Evolutionary conservation across 2,888 invertebrate genomes (phyloP).

Genomic region (Dusona sp.): DNA sequence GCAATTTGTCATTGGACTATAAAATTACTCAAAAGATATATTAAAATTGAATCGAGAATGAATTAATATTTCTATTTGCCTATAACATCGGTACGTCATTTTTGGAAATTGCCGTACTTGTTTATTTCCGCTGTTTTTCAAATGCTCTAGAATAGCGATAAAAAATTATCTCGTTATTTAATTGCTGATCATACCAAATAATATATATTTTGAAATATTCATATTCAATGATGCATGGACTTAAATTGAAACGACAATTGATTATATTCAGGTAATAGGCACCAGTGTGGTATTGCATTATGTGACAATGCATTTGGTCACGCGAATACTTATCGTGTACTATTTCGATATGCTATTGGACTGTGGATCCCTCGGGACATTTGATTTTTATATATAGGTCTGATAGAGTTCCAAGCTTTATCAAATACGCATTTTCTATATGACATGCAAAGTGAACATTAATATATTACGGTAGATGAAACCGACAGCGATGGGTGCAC

Average conservation of each 20-base stretch:
- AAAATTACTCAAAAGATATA: background rate
- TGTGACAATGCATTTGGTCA: background rate
- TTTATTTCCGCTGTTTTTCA: background rate
- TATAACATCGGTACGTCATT: background rate
- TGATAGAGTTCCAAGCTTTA: conserved; percentile 1
- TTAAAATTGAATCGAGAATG: background rate
- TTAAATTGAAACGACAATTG: too few species aligned
- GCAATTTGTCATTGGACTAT: background rate
- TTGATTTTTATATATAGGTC: background rate
- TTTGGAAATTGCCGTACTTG: background rate
- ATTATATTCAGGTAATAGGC: background rate
- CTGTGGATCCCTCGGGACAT: background rate
- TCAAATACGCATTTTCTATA: background rate
- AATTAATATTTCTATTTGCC: background rate
- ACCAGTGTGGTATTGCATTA: background rate
- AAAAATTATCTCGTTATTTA: background rate
- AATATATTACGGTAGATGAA: background rate
- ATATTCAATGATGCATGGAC: background rate
- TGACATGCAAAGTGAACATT: background rate
- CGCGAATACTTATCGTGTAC: background rate
- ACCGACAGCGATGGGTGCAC: too few species aligned
- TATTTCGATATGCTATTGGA: background rate
- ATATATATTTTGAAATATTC: background rate
- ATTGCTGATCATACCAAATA: background rate
- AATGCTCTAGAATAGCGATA: background rate